Evolutionary conservation across 1,140 invertebrate species (phyloP).

Genomic region (Pissodes strobi): DNA sequence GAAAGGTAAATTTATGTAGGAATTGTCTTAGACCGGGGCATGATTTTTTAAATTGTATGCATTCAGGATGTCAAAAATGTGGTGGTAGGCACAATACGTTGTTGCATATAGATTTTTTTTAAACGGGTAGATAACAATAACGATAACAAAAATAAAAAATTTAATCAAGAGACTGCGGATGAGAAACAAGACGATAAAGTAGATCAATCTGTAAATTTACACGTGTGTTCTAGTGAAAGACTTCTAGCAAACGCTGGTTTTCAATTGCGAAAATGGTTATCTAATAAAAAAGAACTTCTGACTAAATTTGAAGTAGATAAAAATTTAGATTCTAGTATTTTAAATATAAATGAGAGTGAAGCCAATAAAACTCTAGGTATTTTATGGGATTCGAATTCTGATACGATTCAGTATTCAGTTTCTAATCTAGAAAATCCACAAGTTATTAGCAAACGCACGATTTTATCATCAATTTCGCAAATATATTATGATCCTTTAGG

Average conservation of each 20-base stretch:
- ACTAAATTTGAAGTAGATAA: conserved; percentile 11
- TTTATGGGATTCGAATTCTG: conserved; percentile 22
- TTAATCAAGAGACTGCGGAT: neutral
- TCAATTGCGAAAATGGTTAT: conserved; percentile 42
- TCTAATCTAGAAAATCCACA: too few species aligned
- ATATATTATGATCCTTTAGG: conserved; percentile 48
- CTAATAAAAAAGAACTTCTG: conserved; percentile 26
- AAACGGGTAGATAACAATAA: too few species aligned
- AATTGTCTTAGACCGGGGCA: neutral
- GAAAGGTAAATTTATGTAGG: conserved; percentile 3
- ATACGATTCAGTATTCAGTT: conserved; percentile 22
- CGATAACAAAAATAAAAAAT: neutral
- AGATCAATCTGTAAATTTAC: neutral
- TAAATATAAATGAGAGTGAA: conserved; percentile 32
- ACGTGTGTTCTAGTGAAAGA: neutral
- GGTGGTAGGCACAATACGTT: neutral
- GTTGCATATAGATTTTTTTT: neutral
- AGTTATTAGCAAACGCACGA: conserved; percentile 42
- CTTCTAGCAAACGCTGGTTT: conserved; percentile 37
- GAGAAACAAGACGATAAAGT: neutral
- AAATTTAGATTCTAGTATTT: conserved; percentile 33
- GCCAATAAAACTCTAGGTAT: conserved; percentile 42
- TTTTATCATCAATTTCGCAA: conserved; percentile 41
- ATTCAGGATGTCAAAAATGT: conserved; percentile 1
- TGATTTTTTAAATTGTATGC: neutral